A percentile compares a stretch with the other conserved stretches of the same genome.
Evolutionary conservation across 2,888 invertebrate genomes (phyloP).

Genomic region (Drosophila picticornis): DNA sequence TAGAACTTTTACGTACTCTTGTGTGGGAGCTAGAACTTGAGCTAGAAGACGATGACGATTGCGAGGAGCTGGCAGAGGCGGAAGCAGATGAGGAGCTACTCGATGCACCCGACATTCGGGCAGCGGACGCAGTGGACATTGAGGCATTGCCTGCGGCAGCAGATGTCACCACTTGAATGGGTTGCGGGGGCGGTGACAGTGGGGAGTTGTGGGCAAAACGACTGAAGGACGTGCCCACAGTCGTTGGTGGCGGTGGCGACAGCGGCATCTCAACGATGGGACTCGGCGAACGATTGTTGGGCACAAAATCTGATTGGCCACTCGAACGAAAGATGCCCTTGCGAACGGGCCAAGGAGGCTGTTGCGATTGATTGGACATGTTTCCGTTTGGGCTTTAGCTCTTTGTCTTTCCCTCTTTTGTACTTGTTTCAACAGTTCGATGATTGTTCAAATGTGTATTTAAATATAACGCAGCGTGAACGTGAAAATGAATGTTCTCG

Average conservation of each 20-base stretch:
- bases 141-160: slow-evolving; percentile 38
- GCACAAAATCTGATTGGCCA: slow-evolving; percentile 85
- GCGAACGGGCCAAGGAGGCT: slow-evolving; percentile 91
- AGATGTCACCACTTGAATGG: slow-evolving; percentile 74
- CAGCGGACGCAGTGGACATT: slow-evolving; percentile 58
- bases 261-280: slow-evolving; percentile 85
- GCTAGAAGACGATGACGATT: slow-evolving; percentile 70
- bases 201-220: slow-evolving; percentile 71
- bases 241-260: slow-evolving; percentile 84
- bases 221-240: slow-evolving; percentile 55
- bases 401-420: background rate
- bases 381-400: background rate
- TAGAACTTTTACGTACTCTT: slow-evolving; percentile 83
- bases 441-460: slow-evolving; percentile 23
- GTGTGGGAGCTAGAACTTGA: slow-evolving; percentile 72
- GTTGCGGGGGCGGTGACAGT: slow-evolving; percentile 81
- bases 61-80: slow-evolving; percentile 58
- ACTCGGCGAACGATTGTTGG: slow-evolving; percentile 83
- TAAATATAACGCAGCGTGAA: slow-evolving; percentile 30
- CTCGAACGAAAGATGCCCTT: slow-evolving; percentile 87
- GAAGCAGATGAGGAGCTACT: slow-evolving; percentile 44
- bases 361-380: slow-evolving; percentile 85
- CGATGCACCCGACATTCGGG: slow-evolving; percentile 56
- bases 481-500: slow-evolving; percentile 29
- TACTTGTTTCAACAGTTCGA: slow-evolving; percentile 32